phyloP scores from a whole-genome alignment of 92 coral and sea anemone genomes.

The Actinernus sp. region DNA sequence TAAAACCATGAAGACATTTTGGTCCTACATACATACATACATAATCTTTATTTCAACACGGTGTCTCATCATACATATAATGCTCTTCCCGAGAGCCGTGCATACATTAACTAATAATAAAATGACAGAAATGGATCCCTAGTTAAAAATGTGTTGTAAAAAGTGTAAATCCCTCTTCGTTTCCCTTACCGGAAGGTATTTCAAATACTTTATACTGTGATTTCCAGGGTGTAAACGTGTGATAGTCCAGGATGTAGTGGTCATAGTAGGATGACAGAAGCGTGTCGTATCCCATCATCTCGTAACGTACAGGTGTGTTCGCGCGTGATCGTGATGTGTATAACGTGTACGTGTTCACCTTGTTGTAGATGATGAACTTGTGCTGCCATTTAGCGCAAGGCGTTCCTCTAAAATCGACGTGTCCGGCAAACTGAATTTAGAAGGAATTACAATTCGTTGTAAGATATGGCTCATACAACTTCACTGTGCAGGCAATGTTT shows the following conservation, averaged over 20 bases:
- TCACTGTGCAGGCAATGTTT: no score
- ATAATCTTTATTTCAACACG: no score
- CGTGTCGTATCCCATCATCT: conserved; percentile 99
- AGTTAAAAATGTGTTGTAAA: no score
- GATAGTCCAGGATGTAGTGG: conserved; percentile 94
- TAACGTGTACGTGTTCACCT: conserved; percentile 89
- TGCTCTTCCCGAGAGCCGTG: no score
- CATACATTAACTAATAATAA: no score
- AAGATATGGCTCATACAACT: no score
- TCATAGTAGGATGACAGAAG: conserved; percentile 96
- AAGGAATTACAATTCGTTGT: no score
- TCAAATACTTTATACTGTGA: conserved; percentile 72
- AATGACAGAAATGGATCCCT: no score
- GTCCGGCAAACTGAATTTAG: conserved; percentile 73
- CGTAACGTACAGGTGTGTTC: conserved; percentile 85
- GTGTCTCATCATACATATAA: no score
- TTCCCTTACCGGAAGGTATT: conserved; percentile 84
- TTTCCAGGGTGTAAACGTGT: conserved; percentile 83
- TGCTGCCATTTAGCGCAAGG: conserved; percentile 91
- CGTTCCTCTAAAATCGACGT: conserved; percentile 66
- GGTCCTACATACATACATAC: neutral
- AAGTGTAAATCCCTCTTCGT: neutral
- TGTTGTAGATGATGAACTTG: conserved; percentile 88
- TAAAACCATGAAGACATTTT: no score
- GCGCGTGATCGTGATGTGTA: conserved; percentile 79